Percentiles rank a stretch among this genome's conserved stretches.
Evolutionary conservation across 1,140 invertebrate genomes (phyloP).

Genomic region (Zeugodacus cucurbitae): DNA sequence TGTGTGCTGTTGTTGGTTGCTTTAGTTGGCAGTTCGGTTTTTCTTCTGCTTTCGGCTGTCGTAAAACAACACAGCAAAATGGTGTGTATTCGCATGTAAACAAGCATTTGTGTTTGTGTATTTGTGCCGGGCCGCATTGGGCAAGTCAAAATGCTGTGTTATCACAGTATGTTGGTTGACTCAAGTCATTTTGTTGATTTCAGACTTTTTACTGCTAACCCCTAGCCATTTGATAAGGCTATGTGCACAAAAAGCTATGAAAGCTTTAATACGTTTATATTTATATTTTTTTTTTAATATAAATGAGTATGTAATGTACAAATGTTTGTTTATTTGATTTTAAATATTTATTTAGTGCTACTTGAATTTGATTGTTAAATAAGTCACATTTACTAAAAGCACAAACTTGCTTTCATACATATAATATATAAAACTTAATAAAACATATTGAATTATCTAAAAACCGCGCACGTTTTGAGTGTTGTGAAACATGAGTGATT

Average conservation of each 20-base stretch:
- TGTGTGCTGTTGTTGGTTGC: background rate
- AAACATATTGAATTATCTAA: too few species aligned
- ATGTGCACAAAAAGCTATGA: background rate
- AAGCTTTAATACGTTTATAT: background rate
- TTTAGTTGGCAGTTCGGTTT: background rate
- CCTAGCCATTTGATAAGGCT: background rate
- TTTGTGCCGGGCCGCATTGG: background rate
- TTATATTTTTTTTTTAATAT: background rate
- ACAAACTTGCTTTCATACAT: too few species aligned
- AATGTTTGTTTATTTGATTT: background rate
- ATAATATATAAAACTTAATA: too few species aligned
- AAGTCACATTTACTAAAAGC: too few species aligned
- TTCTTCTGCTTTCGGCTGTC: background rate
- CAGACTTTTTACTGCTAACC: background rate
- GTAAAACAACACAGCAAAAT: background rate
- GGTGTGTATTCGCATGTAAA: background rate
- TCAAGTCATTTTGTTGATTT: background rate
- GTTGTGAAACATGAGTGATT: too few species aligned
- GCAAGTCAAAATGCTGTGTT: conserved; percentile 18
- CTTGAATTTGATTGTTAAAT: too few species aligned
- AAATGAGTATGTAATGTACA: background rate
- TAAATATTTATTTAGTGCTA: too few species aligned
- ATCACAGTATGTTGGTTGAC: background rate
- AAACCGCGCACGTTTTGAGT: too few species aligned
- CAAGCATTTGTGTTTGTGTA: background rate